Base-by-base conservation (phyloP, 2,888 invertebrate species). In the Gnatocerus cornutus region DNA sequence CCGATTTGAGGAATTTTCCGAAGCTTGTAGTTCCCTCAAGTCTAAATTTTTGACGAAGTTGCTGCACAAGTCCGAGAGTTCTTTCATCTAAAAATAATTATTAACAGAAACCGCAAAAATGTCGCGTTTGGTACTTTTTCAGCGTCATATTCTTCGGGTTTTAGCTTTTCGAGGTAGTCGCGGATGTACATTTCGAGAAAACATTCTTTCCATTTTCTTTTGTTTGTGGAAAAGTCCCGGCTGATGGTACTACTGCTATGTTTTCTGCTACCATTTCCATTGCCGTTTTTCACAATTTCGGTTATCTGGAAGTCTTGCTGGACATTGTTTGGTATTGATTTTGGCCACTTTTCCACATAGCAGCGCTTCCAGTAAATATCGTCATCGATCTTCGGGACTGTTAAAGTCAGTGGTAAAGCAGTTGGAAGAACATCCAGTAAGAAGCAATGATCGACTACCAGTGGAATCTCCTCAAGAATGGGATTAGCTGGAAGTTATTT, bases 301-400 rank as follows among this genome's bases (percentile, higher is more conserved):
- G 10, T 50, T 5, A 56, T 56, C 10, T 48, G 46, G 29, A 56
- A 9, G n/a, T 48, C 46, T 37, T 8, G 8, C 3, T 13, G 5
- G 8, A 55, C 46, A 27, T 56, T 39, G 27, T 48, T 16, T 30
- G 71, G 67, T 3, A 78, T 75, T 13, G 75, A 63, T 27, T 78
- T 77, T 0, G 83, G 82, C 84, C 82, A 84, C 29, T 78, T 76
- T 52, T 73, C 64, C 10, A 78, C 13, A 58, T 77, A 83, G 68
- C 82, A 81, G 71, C 78, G 77, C 70, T 80, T 77, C 84, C 84
- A 84, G 66, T 82, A 84, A 50, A 79, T 66, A 67, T 82, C 81
- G 50, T 82, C 79, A 9, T 76, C 52, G 16, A 84, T 82, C 68
- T 77, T 75, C 46, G 78, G 75, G 27, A 83, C 76, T 3, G 82